Conservation (phyloP, 2,888 invertebrate species). For the Chloroclystis v-ata region DNA sequence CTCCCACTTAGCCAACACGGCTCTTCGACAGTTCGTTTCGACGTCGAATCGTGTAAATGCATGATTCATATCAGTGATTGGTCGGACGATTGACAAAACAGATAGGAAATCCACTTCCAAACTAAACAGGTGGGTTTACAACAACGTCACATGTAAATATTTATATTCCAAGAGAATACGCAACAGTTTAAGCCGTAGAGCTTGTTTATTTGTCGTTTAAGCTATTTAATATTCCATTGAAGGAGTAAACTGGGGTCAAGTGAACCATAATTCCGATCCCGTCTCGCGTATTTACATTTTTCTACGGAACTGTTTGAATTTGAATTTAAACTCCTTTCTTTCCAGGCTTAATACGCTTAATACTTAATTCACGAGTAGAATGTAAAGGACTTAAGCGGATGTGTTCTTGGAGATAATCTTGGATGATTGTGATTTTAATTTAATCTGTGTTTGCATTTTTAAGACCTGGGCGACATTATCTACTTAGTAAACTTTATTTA, state of each 20-base stretch:
- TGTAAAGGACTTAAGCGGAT: slow-evolving; percentile 20
- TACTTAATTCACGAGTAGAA: slow-evolving; percentile 41
- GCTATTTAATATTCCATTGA: slow-evolving; percentile 60
- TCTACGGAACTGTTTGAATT: slow-evolving; percentile 58
- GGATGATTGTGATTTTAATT: background rate
- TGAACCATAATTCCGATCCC: slow-evolving; percentile 62
- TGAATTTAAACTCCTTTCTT: slow-evolving; percentile 52
- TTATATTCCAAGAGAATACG: slow-evolving; percentile 9
- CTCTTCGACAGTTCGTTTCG: too few species aligned
- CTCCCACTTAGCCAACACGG: too few species aligned
- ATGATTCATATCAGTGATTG: too few species aligned
- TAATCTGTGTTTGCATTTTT: background rate
- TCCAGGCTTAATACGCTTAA: slow-evolving; percentile 38
- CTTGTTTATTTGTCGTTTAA: slow-evolving; percentile 35
- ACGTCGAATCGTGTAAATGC: too few species aligned
- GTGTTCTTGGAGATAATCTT: slow-evolving; percentile 10
- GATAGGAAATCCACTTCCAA: background rate
- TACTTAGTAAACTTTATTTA: too few species aligned
- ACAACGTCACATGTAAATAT: slow-evolving; percentile 1
- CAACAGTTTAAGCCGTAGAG: slow-evolving; percentile 33
- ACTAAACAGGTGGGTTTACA: background rate
- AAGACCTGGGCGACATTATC: too few species aligned
- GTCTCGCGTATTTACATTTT: slow-evolving; percentile 51
- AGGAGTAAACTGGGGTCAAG: slow-evolving; percentile 52
- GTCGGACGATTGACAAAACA: slow-evolving; percentile 4